A percentile compares a stretch with the other conserved stretches of the same genome.
Evolutionary conservation across 2,888 invertebrate species (phyloP).

Genomic region (Xylota segnis): DNA sequence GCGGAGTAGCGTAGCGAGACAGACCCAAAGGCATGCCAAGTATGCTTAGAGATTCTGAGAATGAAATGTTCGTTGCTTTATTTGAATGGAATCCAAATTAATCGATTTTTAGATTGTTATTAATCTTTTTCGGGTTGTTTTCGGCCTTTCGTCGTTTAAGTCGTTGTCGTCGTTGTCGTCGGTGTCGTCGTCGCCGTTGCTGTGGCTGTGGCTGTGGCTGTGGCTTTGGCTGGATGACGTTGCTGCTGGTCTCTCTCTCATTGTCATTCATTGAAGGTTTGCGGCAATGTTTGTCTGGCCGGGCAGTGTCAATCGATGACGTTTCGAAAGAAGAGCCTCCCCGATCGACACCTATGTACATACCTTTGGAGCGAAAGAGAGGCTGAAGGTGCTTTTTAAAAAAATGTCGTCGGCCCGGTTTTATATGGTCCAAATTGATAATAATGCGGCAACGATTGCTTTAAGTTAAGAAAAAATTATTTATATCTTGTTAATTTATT

Average conservation of each 20-base stretch:
- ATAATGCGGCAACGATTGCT: slow-evolving; percentile 48
- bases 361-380: slow-evolving; percentile 15
- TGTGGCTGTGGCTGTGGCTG: not conserved
- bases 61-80: slow-evolving; percentile 71
- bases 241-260: slow-evolving; percentile 9
- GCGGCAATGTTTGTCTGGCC: slow-evolving; percentile 45
- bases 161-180: slow-evolving; percentile 18
- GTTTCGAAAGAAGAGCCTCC: slow-evolving; percentile 27
- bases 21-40: slow-evolving; percentile 66
- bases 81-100: slow-evolving; percentile 76
- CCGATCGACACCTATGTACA: slow-evolving; percentile 1
- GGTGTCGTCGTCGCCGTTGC: too few relatives aligned
- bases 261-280: slow-evolving; percentile 59
- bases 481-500: slow-evolving; percentile 61
- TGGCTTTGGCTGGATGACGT: slow-evolving; percentile 12
- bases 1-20: slow-evolving; percentile 5
- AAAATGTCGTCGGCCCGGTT: slow-evolving; percentile 54
- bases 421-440: slow-evolving; percentile 52
- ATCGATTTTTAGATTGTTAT: slow-evolving; percentile 75
- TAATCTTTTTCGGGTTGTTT: slow-evolving; percentile 70
- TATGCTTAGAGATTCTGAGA: slow-evolving; percentile 69
- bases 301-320: slow-evolving; percentile 49
- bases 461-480: slow-evolving; percentile 41
- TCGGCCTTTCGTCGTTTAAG: slow-evolving; percentile 40
- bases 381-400: not conserved